phyloP scores from a whole-genome alignment of 1,140 invertebrate species.

The Trichonephila clavata region DNA sequence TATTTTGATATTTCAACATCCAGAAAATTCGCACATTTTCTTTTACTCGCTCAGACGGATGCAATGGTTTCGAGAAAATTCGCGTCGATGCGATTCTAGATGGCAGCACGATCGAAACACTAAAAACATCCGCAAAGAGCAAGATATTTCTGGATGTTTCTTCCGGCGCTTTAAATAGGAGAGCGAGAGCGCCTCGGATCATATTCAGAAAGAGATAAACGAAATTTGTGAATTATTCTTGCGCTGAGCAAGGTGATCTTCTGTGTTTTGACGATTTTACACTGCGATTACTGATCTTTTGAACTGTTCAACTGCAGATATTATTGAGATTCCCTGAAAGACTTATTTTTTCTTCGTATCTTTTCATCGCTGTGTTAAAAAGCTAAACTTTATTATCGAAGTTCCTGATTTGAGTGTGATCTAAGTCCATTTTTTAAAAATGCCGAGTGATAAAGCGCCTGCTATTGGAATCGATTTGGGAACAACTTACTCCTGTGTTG shows the following conservation, averaged over 20 bases:
- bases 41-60: not conserved
- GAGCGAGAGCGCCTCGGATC: no score
- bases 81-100: not conserved
- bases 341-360: no score
- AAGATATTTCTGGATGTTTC: not conserved
- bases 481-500: slow-evolving; percentile 83
- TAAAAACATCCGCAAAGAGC: not conserved
- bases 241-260: not conserved
- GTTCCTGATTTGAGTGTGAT: not conserved
- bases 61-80: not conserved
- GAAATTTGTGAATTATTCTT: not conserved
- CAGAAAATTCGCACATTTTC: no score
- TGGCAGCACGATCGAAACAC: not conserved
- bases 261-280: not conserved
- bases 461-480: slow-evolving; percentile 82
- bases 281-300: not conserved
- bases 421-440: slow-evolving; percentile 79
- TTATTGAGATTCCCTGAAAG: not conserved
- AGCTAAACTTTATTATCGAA: not conserved
- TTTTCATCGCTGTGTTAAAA: no score
- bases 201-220: not conserved
- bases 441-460: slow-evolving; percentile 80
- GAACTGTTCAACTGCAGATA: not conserved
- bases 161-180: not conserved
- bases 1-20: no score